A percentile compares a stretch with the other conserved stretches of the same genome.
Evolutionary conservation across 2,888 invertebrate species (phyloP).

Genomic region (Colostygia pectinataria): DNA sequence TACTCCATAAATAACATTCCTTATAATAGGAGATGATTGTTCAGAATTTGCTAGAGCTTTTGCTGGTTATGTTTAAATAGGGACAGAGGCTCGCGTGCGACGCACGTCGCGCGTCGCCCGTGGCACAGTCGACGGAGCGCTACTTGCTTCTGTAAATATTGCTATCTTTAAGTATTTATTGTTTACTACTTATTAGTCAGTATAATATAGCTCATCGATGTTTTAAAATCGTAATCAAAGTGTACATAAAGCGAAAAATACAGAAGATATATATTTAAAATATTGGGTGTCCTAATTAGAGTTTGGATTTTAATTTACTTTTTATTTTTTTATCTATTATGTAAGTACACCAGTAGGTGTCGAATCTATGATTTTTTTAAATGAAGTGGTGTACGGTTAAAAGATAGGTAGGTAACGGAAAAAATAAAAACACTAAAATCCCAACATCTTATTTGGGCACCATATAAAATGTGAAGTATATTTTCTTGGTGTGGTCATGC

Average conservation of each 20-base stretch:
- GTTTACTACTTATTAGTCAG: constrained; percentile 69
- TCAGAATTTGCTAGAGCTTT: constrained; percentile 51
- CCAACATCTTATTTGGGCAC: no score
- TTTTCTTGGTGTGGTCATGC: constrained; percentile 17
- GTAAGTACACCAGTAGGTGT: no score
- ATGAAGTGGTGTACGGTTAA: no score
- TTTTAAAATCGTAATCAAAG: constrained; percentile 44
- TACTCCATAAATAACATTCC: not conserved
- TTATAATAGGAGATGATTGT: constrained; percentile 59
- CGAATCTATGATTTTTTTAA: no score
- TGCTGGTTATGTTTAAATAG: constrained; percentile 44
- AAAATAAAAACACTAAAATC: no score
- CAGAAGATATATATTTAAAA: constrained; percentile 9
- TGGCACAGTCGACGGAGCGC: constrained; percentile 53
- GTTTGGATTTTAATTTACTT: no score
- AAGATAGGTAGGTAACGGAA: no score
- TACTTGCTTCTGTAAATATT: constrained; percentile 78
- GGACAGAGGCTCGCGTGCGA: constrained; percentile 44
- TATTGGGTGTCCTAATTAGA: no score
- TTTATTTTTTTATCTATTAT: no score
- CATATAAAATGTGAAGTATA: constrained; percentile 16
- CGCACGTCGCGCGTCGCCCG: constrained; percentile 32
- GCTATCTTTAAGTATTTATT: constrained; percentile 78
- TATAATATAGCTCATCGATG: constrained; percentile 54
- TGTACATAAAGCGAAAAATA: constrained; percentile 29